These are phyloP conservation scores for Platysteira castanea DNA, from an alignment of 2,113 vertebrate genomes.

Conservation along the genomic window DNA sequence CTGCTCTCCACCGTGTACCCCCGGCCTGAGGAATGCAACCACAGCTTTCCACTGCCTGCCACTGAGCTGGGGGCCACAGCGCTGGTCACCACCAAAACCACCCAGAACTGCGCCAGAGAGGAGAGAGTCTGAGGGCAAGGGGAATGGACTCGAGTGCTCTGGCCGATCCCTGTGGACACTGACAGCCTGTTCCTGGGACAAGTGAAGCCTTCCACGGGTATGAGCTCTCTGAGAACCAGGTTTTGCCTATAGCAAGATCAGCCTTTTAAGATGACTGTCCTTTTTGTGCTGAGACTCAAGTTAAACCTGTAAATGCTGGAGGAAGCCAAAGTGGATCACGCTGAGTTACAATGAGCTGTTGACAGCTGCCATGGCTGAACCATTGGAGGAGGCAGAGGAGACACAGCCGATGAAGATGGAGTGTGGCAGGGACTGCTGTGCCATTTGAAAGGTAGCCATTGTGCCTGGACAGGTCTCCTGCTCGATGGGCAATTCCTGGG, in stretches of 20 bases:
- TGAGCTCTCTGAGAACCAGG: not conserved
- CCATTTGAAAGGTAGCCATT: not conserved
- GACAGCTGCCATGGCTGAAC: not conserved
- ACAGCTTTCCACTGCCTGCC: conserved; percentile 70
- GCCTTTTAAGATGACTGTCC: not conserved
- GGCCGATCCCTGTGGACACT: not conserved
- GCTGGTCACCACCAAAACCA: conserved; percentile 79
- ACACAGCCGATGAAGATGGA: fast-evolving
- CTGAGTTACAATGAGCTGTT: not conserved
- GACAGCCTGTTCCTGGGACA: not conserved
- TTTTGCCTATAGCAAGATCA: not conserved
- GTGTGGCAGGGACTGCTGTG: not conserved
- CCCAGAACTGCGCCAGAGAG: not conserved
- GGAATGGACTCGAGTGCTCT: not conserved
- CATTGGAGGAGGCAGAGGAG: not conserved
- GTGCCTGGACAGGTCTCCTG: not conserved
- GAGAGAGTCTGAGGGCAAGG: conserved; percentile 1
- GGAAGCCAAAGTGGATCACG: not conserved
- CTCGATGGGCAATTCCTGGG: not conserved
- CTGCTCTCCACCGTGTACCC: not conserved
- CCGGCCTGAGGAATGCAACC: conserved; percentile 4
- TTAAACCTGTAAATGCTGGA: not conserved
- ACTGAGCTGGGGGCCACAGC: conserved; percentile 75
- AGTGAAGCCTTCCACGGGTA: not conserved
- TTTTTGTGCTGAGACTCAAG: not conserved